These are phyloP conservation scores for Platycheirus rosarum DNA, from an alignment of 2,888 invertebrate species.

Conservation along the genomic window DNA sequence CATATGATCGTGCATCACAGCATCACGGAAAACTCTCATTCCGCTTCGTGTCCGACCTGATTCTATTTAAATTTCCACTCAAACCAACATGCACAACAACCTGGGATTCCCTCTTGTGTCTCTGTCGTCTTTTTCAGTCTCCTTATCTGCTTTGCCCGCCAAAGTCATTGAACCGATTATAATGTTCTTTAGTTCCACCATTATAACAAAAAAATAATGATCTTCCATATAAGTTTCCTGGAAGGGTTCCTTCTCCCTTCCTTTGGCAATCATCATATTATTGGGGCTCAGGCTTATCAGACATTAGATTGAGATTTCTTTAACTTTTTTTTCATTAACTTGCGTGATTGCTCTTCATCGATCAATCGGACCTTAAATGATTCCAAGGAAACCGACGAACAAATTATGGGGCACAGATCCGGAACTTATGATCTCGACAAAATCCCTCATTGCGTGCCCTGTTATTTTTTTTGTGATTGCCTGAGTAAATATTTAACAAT, in stretches of 20 bases:
- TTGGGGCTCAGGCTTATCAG: slow-evolving; percentile 41
- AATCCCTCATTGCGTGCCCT: neutral
- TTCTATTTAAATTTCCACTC: slow-evolving; percentile 21
- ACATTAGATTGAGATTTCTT: slow-evolving; percentile 18
- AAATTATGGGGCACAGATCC: slow-evolving; percentile 50
- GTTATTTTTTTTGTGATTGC: slow-evolving; percentile 3
- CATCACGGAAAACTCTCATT: slow-evolving; percentile 10
- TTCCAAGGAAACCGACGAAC: slow-evolving; percentile 24
- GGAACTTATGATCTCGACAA: slow-evolving; percentile 53
- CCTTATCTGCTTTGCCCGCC: neutral
- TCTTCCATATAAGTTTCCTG: slow-evolving; percentile 8
- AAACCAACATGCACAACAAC: slow-evolving; percentile 3
- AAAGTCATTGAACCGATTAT: slow-evolving; percentile 59
- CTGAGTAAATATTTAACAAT: slow-evolving; percentile 58
- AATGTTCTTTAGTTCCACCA: slow-evolving; percentile 14
- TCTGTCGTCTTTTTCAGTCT: neutral
- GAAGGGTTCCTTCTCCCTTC: neutral
- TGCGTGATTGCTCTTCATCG: slow-evolving; percentile 61
- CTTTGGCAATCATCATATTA: neutral
- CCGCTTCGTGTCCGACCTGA: slow-evolving; percentile 25
- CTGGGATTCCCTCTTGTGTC: slow-evolving; percentile 9
- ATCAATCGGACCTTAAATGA: slow-evolving; percentile 50
- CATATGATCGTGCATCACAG: slow-evolving; percentile 20
- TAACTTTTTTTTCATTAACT: slow-evolving; percentile 10
- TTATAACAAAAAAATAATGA: neutral